Conservation (phyloP, 2,797 vertebrate genomes). For the Ataeniobius toweri region DNA sequence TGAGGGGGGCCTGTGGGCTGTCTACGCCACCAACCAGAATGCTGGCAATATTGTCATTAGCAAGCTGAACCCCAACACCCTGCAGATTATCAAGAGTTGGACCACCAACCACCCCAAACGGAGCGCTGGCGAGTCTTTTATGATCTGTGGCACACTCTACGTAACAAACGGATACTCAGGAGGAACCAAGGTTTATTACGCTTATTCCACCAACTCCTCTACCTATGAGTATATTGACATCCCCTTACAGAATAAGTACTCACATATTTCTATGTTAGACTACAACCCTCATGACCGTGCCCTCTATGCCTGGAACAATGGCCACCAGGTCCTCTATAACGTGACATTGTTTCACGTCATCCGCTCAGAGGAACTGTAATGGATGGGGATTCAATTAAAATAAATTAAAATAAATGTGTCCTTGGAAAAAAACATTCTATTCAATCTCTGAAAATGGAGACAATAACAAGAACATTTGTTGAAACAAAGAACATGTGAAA, state of each 20-base stretch:
- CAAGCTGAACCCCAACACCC: conserved; percentile 91
- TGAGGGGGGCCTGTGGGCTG: conserved; percentile 94
- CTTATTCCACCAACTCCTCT: conserved; percentile 98
- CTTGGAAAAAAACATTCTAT: conserved; percentile 63
- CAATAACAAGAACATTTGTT: conserved; percentile 48
- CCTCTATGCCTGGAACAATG: conserved; percentile 98
- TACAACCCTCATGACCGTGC: conserved; percentile 97
- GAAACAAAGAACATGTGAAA: conserved; percentile 48
- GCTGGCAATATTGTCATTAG: conserved; percentile 97
- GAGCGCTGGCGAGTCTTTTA: conserved; percentile 95
- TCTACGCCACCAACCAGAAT: conserved; percentile 98
- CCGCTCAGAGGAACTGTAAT: conserved; percentile 92
- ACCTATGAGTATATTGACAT: conserved; percentile 98
- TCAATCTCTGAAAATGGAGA: conserved; percentile 58
- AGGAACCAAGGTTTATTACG: conserved; percentile 96
- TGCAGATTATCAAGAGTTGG: conserved; percentile 94
- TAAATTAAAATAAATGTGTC: conserved; percentile 42
- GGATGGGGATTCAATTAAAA: conserved; percentile 36
- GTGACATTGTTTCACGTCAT: conserved; percentile 98
- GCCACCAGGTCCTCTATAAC: conserved; percentile 96
- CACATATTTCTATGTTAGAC: conserved; percentile 98
- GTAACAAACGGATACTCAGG: conserved; percentile 97
- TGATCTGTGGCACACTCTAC: conserved; percentile 97
- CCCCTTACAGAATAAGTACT: conserved; percentile 96
- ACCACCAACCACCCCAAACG: conserved; percentile 96